phyloP scores from a whole-genome alignment of 1,140 invertebrate genomes.

The Drosophila parvula region DNA sequence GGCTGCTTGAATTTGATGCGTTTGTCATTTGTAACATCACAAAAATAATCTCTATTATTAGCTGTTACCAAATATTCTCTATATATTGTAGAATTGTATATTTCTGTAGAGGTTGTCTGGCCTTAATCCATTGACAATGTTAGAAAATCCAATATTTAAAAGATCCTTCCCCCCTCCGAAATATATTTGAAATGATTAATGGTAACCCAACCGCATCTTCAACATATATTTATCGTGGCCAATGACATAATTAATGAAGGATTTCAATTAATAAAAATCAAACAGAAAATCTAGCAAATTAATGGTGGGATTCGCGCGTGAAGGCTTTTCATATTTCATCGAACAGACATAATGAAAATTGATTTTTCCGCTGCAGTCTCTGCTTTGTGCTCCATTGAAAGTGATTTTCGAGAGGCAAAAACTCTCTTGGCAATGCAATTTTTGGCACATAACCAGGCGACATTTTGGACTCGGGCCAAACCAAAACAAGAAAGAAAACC shows the following conservation, averaged over 20 bases:
- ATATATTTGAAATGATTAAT: slow-evolving; percentile 6
- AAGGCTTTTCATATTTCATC: slow-evolving; percentile 64
- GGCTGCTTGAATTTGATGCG: not conserved
- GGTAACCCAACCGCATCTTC: slow-evolving; percentile 1
- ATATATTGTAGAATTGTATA: slow-evolving; percentile 1
- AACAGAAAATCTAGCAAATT: slow-evolving; percentile 37
- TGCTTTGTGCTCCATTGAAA: slow-evolving; percentile 61
- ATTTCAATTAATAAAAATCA: slow-evolving; percentile 1
- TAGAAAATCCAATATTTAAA: not conserved
- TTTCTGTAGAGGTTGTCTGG: slow-evolving; percentile 2
- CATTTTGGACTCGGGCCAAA: slow-evolving; percentile 62
- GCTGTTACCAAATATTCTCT: slow-evolving; percentile 11
- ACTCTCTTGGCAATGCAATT: slow-evolving; percentile 58
- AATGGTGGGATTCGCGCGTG: slow-evolving; percentile 12
- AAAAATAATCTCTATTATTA: slow-evolving; percentile 14
- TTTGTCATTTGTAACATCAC: slow-evolving; percentile 3
- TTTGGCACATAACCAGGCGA: slow-evolving; percentile 71
- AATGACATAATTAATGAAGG: slow-evolving; percentile 34
- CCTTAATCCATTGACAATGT: not conserved
- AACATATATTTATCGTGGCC: not conserved
- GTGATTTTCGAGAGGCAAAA: slow-evolving; percentile 57
- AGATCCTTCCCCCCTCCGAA: slow-evolving; percentile 1
- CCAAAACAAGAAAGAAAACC: slow-evolving; percentile 33
- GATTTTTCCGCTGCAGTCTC: slow-evolving; percentile 41
- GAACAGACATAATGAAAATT: slow-evolving; percentile 76